phyloP scores from a whole-genome alignment of 2,113 vertebrate genomes.

The Poecile atricapillus region DNA sequence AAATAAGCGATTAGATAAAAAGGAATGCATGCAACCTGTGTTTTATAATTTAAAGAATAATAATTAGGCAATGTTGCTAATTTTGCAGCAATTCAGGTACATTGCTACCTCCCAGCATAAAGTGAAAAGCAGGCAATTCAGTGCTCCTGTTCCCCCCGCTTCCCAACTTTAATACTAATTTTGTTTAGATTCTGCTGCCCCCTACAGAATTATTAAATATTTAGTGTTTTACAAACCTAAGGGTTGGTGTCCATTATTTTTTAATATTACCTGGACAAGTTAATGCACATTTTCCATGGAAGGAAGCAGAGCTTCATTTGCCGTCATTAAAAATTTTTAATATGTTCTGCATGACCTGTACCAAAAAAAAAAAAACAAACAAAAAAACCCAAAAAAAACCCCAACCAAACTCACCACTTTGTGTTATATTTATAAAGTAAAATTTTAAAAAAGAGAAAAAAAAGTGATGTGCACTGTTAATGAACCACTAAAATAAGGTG shows the following conservation, averaged over 20 bases:
- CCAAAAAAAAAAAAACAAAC: background rate
- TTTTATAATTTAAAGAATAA: slow-evolving; percentile 68
- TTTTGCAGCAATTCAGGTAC: slow-evolving; percentile 56
- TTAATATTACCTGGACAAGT: background rate
- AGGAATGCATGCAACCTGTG: slow-evolving; percentile 54
- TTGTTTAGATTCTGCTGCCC: slow-evolving; percentile 73
- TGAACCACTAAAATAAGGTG: background rate
- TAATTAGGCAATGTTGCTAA: slow-evolving; percentile 66
- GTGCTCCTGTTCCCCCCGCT: background rate
- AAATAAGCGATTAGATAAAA: slow-evolving; percentile 75
- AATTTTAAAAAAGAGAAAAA: background rate
- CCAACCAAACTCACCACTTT: background rate
- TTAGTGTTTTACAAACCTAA: background rate
- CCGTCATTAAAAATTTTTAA: background rate
- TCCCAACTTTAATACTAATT: background rate
- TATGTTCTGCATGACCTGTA: background rate
- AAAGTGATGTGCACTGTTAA: background rate
- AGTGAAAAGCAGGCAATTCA: slow-evolving; percentile 12
- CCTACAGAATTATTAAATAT: slow-evolving; percentile 60
- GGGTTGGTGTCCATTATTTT: background rate
- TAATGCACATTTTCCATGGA: background rate
- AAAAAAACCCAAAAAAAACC: background rate
- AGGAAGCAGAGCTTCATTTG: background rate
- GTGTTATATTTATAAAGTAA: background rate
- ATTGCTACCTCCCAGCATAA: background rate